phyloP scores from a whole-genome alignment of 1,140 invertebrate genomes.

The Aphelenchoides fujianensis region DNA sequence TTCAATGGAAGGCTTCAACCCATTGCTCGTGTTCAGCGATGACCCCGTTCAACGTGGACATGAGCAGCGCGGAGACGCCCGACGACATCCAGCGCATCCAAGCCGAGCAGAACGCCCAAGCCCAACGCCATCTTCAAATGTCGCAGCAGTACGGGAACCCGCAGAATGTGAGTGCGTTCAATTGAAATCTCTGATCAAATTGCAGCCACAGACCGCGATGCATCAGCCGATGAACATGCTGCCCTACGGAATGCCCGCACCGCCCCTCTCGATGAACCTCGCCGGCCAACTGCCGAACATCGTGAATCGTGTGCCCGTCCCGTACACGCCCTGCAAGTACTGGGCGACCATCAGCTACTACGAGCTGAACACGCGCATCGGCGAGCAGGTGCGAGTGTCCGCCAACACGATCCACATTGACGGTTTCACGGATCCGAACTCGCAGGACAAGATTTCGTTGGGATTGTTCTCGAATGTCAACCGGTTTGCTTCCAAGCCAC shows the following conservation, averaged over 20 bases:
- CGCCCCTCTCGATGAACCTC: background rate
- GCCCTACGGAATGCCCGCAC: background rate
- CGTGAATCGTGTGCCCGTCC: constrained; percentile 30
- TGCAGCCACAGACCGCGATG: background rate
- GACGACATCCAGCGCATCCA: background rate
- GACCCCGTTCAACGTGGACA: constrained; percentile 4
- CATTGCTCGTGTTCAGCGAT: background rate
- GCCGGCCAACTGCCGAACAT: background rate
- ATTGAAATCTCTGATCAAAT: background rate
- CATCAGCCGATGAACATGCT: background rate
- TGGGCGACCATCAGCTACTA: constrained; percentile 69
- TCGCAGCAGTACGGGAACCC: background rate
- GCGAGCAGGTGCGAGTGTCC: constrained; percentile 64
- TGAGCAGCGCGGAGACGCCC: constrained; percentile 6
- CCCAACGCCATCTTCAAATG: constrained; percentile 9
- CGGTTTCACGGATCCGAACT: constrained; percentile 84
- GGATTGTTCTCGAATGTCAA: constrained; percentile 94
- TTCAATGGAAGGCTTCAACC: too few species aligned
- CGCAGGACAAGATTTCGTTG: constrained; percentile 82
- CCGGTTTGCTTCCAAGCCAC: background rate
- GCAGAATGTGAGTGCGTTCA: background rate
- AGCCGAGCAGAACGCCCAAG: constrained; percentile 12
- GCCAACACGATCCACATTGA: constrained; percentile 70
- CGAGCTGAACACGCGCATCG: constrained; percentile 68
- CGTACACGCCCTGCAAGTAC: constrained; percentile 56